A percentile compares a stretch with the other conserved stretches of the same genome.
Conservation (phyloP, 2,113 vertebrate species). For the Lepus europaeus region DNA sequence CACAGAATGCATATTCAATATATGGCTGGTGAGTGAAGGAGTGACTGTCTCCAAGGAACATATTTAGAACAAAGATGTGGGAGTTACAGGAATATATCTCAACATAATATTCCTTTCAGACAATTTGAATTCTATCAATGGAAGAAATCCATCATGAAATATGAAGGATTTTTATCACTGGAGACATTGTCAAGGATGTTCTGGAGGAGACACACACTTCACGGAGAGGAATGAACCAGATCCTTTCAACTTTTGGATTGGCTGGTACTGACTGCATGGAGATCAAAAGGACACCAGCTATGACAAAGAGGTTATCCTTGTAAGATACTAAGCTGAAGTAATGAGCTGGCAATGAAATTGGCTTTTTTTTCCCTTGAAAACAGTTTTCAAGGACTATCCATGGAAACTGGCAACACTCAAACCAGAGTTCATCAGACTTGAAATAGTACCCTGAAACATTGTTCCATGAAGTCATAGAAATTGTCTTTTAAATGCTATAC, state of each 20-base stretch:
- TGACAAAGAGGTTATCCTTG: background rate
- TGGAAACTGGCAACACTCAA: conserved; percentile 47
- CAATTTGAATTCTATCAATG: background rate
- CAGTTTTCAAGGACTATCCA: background rate
- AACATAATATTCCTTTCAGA: background rate
- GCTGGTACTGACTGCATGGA: background rate
- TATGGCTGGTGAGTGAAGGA: background rate
- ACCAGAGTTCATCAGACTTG: conserved; percentile 8
- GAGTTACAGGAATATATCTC: background rate
- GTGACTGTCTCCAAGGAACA: background rate
- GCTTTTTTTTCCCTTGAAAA: background rate
- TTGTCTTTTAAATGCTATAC: conserved; percentile 18
- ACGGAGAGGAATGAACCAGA: background rate
- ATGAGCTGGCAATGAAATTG: background rate
- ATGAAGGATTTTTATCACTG: background rate
- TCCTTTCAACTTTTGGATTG: background rate
- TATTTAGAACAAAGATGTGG: background rate
- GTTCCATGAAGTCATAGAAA: background rate
- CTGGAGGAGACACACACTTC: background rate
- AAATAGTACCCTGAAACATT: conserved; percentile 19
- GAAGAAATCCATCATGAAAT: background rate
- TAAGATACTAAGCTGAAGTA: conserved; percentile 50
- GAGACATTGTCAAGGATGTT: background rate
- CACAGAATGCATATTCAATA: background rate
- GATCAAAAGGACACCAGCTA: background rate